Conservation (phyloP, 2,888 invertebrate species). For the Orchesellides sinensis region DNA sequence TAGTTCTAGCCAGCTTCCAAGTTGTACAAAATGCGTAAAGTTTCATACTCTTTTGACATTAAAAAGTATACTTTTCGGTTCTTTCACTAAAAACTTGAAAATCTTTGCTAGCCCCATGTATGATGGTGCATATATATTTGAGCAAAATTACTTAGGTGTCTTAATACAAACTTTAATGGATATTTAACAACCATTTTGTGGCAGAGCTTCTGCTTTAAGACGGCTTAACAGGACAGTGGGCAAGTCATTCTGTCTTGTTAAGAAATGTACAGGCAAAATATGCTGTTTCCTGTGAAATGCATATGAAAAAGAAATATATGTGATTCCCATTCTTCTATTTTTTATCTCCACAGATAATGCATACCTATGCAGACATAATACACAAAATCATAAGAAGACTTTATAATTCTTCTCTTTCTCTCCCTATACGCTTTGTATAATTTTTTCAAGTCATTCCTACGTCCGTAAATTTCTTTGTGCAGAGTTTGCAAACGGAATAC, state of each 20-base stretch:
- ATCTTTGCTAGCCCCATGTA: neutral
- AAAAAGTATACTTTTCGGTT: slow-evolving; percentile 32
- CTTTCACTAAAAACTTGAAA: neutral
- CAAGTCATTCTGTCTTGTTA: neutral
- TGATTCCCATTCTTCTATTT: too few species aligned
- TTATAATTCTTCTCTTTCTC: slow-evolving; percentile 16
- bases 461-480: slow-evolving; percentile 13
- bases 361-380: too few species aligned
- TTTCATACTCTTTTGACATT: slow-evolving; percentile 28
- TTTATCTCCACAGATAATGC: too few species aligned
- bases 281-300: too few species aligned
- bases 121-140: neutral
- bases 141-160: neutral
- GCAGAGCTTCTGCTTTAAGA: neutral
- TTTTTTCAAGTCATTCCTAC: neutral
- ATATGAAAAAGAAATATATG: too few species aligned
- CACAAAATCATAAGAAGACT: slow-evolving; percentile 15
- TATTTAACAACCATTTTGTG: slow-evolving; percentile 33
- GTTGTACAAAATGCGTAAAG: slow-evolving; percentile 42
- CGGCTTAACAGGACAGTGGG: neutral
- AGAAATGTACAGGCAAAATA: too few species aligned
- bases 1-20: neutral
- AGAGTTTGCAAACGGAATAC: slow-evolving; percentile 57
- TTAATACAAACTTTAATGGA: slow-evolving; percentile 27
- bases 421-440: slow-evolving; percentile 7